Evolutionary conservation across 2,888 invertebrate species (phyloP), one percentile per base, ranked within the genome.

Genomic region (Abrostola triplasia): DNA sequence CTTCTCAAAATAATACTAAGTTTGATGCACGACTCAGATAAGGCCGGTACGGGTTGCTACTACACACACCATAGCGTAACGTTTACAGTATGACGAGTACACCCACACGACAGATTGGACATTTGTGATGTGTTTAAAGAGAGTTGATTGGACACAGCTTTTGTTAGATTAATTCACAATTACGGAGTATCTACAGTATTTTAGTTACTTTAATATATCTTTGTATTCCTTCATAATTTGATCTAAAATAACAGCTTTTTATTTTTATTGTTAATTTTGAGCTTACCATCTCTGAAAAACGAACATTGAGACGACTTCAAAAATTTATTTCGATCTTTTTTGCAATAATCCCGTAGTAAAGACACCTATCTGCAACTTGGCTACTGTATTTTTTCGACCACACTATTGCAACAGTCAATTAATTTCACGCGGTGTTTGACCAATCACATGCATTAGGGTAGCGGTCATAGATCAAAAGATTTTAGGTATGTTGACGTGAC

Each of bases 1-100:
- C 94, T 93, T 93, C 92, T 93, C 94, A 93, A 93, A 93, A 94
- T 94, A 94, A 93, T 93, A 85, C 92, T 90, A 90, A 90, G 84
- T 88, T 79, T 71, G 94, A 94, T 94, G 83, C 94, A 94, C 94
- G 94, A 94, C 85, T 77, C 6, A n/a, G 94, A 94, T 94, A 93
- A 89, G 67, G 68, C 68, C 35, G 1, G n/a, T 55, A 57, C 58
- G 64, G 68, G 67, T 76, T 65, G 77, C 90, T 90, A 90, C 86
- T 50, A 67, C 68, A 64, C 55, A 40, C 47, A 67, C 72, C 80
- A 77, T 63, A 77, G 77, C 35, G 48, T 61, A 80, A 73, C 54
- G 63, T 81, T 84, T 81, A 78, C 78, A 73, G 79, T 67, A 73
- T 69, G 65, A 73, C 74, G 59, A 67, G 79, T 74, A 77, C 65